Percentiles rank a stretch among this genome's conserved stretches.
Conservation (phyloP, 2,797 vertebrate species). For the Manis pentadactyla region DNA sequence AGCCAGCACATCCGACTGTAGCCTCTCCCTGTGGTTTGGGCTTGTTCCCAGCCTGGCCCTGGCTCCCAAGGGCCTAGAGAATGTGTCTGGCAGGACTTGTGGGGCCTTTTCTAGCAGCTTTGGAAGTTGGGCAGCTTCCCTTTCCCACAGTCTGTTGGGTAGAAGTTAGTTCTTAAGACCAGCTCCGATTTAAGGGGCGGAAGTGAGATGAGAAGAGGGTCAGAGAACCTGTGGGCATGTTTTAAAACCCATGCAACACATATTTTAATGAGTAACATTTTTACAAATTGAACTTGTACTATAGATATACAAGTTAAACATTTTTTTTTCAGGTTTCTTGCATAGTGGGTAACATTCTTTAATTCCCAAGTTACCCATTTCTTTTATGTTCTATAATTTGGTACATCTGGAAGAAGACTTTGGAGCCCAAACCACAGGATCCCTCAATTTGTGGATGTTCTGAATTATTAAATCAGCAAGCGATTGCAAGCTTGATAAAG, state of each 20-base stretch:
- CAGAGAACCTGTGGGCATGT: neutral
- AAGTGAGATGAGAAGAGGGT: neutral
- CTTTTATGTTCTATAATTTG: neutral
- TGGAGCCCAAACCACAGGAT: neutral
- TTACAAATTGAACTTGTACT: neutral
- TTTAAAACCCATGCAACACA: neutral
- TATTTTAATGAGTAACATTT: neutral
- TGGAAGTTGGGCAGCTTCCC: neutral
- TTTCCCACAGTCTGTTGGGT: neutral
- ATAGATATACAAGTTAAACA: neutral
- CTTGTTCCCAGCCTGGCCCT: neutral
- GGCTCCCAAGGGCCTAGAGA: neutral
- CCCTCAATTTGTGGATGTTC: neutral
- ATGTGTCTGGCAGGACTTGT: neutral
- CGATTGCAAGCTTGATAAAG: neutral
- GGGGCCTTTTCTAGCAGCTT: neutral
- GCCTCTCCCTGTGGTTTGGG: neutral
- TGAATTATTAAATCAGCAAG: neutral
- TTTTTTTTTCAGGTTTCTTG: conserved; percentile 4
- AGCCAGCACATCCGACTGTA: neutral
- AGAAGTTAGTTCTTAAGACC: neutral
- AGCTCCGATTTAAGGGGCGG: neutral
- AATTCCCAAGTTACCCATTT: neutral
- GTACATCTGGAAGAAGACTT: neutral
- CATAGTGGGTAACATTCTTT: neutral